Base-by-base conservation (phyloP, 2,888 invertebrate species). In the Anoplius nigerrimus region DNA sequence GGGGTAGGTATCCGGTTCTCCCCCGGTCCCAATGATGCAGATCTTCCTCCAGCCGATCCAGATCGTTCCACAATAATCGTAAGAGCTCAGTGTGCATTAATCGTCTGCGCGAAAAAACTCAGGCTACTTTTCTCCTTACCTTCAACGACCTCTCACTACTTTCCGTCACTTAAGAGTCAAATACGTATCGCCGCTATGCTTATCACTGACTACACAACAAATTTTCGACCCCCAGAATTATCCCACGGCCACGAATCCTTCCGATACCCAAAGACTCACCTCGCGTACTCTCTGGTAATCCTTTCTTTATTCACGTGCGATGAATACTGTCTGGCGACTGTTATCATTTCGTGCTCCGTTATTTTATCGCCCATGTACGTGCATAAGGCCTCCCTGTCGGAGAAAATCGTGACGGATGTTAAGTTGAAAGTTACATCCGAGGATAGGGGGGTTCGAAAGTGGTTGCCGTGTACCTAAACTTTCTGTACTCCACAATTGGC, bases 331-430 rank as follows among this genome's bases (percentile, higher is more conserved):
- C 96, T 91, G 15, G 94, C 92, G 11, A 96, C 89, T 0, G 95
- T 94, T 2, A 95, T 90, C 85, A 95, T 94, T 89, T 96, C 96
- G 72, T 96, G 96, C 82, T 95, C 95, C 0, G 93, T 93, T 87
- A 95, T 93, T 75, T 92, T 90, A 27, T 92, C 91, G 13, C 92
- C 92, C 90, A 95, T 91, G 59, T 94, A 90, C 77, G 92, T 91
- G 78, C 92, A 91, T 51, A 95, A 81, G 2, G 93, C 93, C 81
- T 92, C 90, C 78, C 94, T 93, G 81, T n/a, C n/a, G n/a, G n/a
- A n/a, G n/a, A n/a, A n/a, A n/a, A n/a, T n/a, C n/a, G n/a, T n/a
- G n/a, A n/a, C n/a, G n/a, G n/a, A n/a, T n/a, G n/a, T n/a, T n/a
- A n/a, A n/a, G n/a, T 34, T 3, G 1, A 6, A 34, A 57, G 15